Conservation (phyloP, 1,140 invertebrate species). For the Hypothenemus hampei region DNA sequence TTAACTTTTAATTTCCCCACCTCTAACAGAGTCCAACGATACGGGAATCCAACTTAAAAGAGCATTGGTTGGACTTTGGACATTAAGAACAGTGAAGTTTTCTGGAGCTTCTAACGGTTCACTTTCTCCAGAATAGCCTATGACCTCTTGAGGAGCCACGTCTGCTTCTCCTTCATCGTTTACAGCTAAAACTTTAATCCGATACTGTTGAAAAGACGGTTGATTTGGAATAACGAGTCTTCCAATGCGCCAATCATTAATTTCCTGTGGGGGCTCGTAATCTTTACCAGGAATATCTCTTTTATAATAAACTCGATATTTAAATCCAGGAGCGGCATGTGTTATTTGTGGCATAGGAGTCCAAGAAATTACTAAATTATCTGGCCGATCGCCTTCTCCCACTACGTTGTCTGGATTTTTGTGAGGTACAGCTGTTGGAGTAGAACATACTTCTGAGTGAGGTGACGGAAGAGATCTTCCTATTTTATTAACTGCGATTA, state of each 20-base stretch:
- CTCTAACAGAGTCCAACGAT: conserved; percentile 66
- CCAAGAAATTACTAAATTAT: conserved; percentile 93
- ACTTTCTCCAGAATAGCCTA: conserved; percentile 94
- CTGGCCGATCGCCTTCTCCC: conserved; percentile 80
- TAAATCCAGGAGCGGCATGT: conserved; percentile 91
- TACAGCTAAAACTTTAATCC: conserved; percentile 87
- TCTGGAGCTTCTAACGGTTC: conserved; percentile 71
- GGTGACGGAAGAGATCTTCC: conserved; percentile 81
- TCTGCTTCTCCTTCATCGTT: conserved; percentile 88
- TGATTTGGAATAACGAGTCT: conserved; percentile 69
- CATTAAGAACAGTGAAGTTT: conserved; percentile 76
- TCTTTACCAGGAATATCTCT: conserved; percentile 68
- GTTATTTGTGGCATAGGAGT: conserved; percentile 91
- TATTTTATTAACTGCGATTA: conserved; percentile 90
- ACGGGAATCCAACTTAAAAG: conserved; percentile 82
- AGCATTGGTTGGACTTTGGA: conserved; percentile 70
- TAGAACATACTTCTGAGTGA: conserved; percentile 78
- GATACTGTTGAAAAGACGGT: conserved; percentile 87
- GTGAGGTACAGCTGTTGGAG: conserved; percentile 80
- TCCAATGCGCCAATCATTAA: conserved; percentile 70
- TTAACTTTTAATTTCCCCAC: conserved; percentile 45
- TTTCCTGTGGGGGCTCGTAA: conserved; percentile 66
- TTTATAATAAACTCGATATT: conserved; percentile 85
- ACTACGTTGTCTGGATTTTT: conserved; percentile 95
- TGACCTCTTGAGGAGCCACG: conserved; percentile 71